Percentiles rank a stretch among this genome's conserved stretches.
Evolutionary conservation across 2,797 vertebrate genomes (phyloP).

Genomic region (Silurus aristotelis): DNA sequence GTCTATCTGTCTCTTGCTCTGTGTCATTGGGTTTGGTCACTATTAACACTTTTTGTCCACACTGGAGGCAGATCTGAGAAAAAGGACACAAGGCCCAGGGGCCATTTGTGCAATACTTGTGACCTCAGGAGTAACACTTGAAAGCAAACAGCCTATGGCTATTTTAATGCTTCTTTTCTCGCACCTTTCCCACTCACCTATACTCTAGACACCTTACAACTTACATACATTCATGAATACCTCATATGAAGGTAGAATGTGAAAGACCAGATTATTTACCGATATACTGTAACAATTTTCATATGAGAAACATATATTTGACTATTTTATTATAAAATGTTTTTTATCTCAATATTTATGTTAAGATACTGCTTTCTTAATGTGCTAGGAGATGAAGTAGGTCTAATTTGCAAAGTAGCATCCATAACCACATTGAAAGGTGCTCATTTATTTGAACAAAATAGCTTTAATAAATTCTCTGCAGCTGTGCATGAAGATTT

Average conservation of each 20-base stretch:
- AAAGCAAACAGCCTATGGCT: conserved; percentile 60
- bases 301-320: not conserved
- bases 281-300: not conserved
- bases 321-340: not conserved
- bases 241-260: not conserved
- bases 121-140: conserved; percentile 81
- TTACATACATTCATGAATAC: not conserved
- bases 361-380: conserved; percentile 1
- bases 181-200: not conserved
- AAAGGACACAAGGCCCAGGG: conserved; percentile 75
- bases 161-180: conserved; percentile 20
- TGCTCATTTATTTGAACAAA: conserved; percentile 1
- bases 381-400: not conserved
- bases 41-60: conserved; percentile 83
- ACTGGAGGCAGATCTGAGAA: conserved; percentile 78
- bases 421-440: conserved; percentile 1
- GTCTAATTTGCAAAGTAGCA: not conserved
- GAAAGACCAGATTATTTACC: not conserved
- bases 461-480: conserved; percentile 33
- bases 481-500: conserved; percentile 24
- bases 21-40: conserved; percentile 76
- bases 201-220: not conserved
- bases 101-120: conserved; percentile 75
- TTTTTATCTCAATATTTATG: not conserved
- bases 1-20: not conserved